A percentile compares a stretch with the other conserved stretches of the same genome.
Conservation (phyloP, 1,140 invertebrate genomes). For the Meloidogyne exigua region DNA sequence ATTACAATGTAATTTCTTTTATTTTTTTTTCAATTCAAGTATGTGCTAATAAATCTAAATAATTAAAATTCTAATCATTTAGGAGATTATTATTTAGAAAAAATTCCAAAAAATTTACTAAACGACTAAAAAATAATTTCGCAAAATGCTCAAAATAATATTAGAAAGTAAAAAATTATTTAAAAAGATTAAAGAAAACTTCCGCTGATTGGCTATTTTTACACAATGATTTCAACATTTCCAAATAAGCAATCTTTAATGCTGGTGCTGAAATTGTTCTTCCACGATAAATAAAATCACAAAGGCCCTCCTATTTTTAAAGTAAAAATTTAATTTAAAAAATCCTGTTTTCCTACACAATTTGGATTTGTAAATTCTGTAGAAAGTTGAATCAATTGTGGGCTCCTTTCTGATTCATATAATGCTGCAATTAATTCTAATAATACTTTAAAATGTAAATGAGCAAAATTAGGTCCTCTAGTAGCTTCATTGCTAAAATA, state of each 20-base stretch:
- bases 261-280: constrained; percentile 27
- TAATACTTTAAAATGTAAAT: constrained; percentile 29
- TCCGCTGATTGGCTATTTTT: constrained; percentile 20
- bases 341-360: constrained; percentile 9
- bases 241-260: constrained; percentile 23
- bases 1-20: neutral
- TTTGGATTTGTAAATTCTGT: constrained; percentile 31
- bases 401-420: constrained; percentile 22
- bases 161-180: constrained; percentile 1
- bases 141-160: too few relatives aligned
- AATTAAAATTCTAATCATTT: neutral
- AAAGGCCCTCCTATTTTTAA: constrained; percentile 18
- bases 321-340: neutral
- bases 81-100: too few relatives aligned
- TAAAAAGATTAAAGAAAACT: constrained; percentile 31
- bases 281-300: constrained; percentile 22
- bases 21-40: too few relatives aligned
- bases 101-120: neutral
- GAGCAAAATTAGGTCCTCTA: constrained; percentile 11
- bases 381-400: constrained; percentile 10
- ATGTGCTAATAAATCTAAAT: too few relatives aligned
- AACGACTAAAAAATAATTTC: too few relatives aligned
- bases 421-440: constrained; percentile 26
- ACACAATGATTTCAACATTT: constrained; percentile 26
- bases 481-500: neutral